Evolutionary conservation across 2,113 vertebrate genomes (phyloP), one percentile per base, ranked within the genome.

Genomic region (Natator depressus): DNA sequence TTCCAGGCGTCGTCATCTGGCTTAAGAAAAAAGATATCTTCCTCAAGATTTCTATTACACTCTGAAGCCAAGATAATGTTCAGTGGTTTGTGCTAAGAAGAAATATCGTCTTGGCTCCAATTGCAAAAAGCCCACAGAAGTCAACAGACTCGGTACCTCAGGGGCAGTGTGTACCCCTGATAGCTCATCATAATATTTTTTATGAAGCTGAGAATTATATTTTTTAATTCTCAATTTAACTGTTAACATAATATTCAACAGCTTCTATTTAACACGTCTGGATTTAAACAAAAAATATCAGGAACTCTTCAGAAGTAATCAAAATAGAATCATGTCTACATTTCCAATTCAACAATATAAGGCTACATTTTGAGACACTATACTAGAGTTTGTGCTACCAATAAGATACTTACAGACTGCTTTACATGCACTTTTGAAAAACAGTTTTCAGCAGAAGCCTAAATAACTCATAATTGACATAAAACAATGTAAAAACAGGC

Each of bases 101-200:
- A 97, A 97, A 86, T 91, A 69, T 69, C 7, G 2, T 20, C 17
- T 69, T 69, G 8, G 16, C 72, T 91, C 62, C 89, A 94, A 97
- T 95, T 97, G 93, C 85, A 97, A 53, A 95, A 94, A 97, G 95
- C 9, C 93, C 96, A 95, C 95, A 97, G 90, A 95, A 69, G 85
- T 95, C 53, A 82, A 95, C 90, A 93, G 35, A 88, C 4, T 14
- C 0, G 49, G 24, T 83, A 95, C 93, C 1, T 0, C 4, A 5
- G 83, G 92, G 83, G 94, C n/a, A 42, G 31, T 89, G 94, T 92
- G 89, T 94, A 94, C 42, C 42, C 42, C 42, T 42, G 42, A 42
- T 42, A 89, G 49, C 85, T 91, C 93, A 85, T 17, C 14, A 57
- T 76, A 94, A 91, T 62, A 84, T 90, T 1, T 53, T 53, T 91